A percentile compares a stretch with the other conserved stretches of the same genome.
Evolutionary conservation across 2,113 vertebrate species (phyloP).

Genomic region (Callospermophilus lateralis): DNA sequence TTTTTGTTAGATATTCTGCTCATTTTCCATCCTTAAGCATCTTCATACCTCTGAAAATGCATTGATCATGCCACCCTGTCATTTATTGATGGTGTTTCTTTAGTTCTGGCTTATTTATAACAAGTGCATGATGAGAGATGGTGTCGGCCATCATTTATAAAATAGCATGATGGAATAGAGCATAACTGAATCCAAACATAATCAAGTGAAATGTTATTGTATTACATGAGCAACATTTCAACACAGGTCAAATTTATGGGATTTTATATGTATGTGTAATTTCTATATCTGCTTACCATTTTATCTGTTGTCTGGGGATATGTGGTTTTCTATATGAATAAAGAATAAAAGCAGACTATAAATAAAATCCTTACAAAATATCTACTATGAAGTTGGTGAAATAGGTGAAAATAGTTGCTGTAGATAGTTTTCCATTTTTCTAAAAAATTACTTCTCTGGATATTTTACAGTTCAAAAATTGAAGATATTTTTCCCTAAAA

Average conservation of each 20-base stretch:
- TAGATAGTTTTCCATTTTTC: background rate
- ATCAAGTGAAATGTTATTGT: background rate
- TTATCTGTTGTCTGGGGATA: background rate
- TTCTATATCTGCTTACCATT: background rate
- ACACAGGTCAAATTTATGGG: background rate
- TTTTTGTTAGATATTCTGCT: background rate
- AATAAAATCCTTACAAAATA: background rate
- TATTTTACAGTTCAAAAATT: background rate
- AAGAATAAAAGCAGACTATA: background rate
- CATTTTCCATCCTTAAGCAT: background rate
- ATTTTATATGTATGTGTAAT: background rate
- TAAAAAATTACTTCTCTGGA: background rate
- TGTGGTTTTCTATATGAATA: background rate
- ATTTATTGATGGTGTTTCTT: conserved; percentile 65
- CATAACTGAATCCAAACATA: too few species aligned
- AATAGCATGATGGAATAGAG: background rate
- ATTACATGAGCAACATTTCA: conserved; percentile 63
- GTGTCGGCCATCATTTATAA: conserved; percentile 49
- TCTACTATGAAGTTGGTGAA: background rate
- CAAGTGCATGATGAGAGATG: conserved; percentile 52
- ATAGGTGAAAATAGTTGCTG: background rate
- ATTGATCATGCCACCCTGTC: conserved; percentile 17
- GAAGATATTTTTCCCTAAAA: background rate
- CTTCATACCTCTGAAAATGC: background rate
- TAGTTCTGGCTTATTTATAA: conserved; percentile 57